Conservation (phyloP, 2,113 vertebrate species). For the Ibidorhyncha struthersii region DNA sequence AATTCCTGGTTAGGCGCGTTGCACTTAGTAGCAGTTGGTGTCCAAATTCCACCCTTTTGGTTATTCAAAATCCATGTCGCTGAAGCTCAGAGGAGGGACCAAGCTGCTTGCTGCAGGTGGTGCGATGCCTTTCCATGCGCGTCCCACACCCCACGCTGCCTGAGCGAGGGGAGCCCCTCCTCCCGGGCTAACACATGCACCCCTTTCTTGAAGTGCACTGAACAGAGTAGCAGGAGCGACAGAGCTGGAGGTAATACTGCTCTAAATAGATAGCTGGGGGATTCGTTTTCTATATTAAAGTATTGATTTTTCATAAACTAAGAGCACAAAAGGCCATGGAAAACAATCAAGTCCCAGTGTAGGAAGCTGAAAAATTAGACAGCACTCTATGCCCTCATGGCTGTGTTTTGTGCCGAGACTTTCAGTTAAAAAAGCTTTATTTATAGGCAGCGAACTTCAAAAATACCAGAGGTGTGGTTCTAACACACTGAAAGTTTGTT, state of each 20-base stretch:
- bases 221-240: not conserved
- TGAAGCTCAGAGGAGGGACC: not conserved
- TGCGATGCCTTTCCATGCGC: not conserved
- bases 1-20: not conserved
- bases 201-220: not conserved
- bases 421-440: conserved; percentile 19
- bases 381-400: not conserved
- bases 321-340: conserved; percentile 65
- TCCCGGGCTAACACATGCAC: not conserved
- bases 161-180: not conserved
- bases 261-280: conserved; percentile 62
- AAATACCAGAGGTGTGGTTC: conserved; percentile 21
- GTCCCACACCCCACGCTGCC: not conserved
- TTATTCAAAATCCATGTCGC: not conserved
- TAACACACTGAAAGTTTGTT: not conserved
- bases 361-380: conserved; percentile 57
- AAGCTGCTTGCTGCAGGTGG: not conserved
- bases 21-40: not conserved
- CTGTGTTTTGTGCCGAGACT: not conserved
- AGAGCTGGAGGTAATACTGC: conserved; percentile 12
- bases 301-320: conserved; percentile 78
- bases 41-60: not conserved
- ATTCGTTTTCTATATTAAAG: conserved; percentile 72
- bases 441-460: not conserved
- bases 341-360: conserved; percentile 66